Evolutionary conservation across 2,797 vertebrate genomes (phyloP), one percentile per base, ranked within the genome.

Genomic region (Gobio occitaniae): DNA sequence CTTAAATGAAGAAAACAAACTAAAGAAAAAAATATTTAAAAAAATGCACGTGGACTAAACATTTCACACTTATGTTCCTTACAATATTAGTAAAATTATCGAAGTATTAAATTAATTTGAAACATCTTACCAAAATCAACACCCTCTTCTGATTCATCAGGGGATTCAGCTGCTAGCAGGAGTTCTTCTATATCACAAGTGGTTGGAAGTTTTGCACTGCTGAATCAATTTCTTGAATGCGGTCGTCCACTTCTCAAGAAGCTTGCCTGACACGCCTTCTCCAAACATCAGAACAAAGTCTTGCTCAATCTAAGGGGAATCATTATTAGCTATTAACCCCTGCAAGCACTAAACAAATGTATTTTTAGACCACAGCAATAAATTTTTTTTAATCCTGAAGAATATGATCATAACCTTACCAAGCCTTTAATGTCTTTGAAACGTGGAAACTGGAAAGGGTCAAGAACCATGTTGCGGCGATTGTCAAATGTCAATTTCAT

Each of bases 401-500:
- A 71, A 38, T 38, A 68, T 70, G 44, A 82, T 87, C 76, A 83
- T 80, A 80, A 71, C 10, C 66, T 80, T 88, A 90, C 86, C 87
- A 91, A 88, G 25, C 25, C 88, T 87, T 88, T 89, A 72, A 88
- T 4, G 3, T 89, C 89, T 88, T 90, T 89, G 59, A 92, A 90
- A 80, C 29, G 25, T 81, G 84, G 84, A 89, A 91, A 90, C 78
- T 78, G 59, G 76, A 68, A 44, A 0, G 84, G 84, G 63, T 92
- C 78, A 12, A 89, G 88, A 56, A 92, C 59, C 88, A 89, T 83
- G 72, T 88, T 87, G 69, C n/a, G 29, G 8, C 77, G 48, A 50
- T 52, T 84, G 38, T 17, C 69, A 88, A 91, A 90, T 17, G 87
- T 91, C 79, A 88, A 61, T 44, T 89, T 90, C 86, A 89, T 92